Evolutionary conservation across 2,113 vertebrate genomes (phyloP), one percentile per base, ranked within the genome.

Genomic region (Cisticola juncidis): DNA sequence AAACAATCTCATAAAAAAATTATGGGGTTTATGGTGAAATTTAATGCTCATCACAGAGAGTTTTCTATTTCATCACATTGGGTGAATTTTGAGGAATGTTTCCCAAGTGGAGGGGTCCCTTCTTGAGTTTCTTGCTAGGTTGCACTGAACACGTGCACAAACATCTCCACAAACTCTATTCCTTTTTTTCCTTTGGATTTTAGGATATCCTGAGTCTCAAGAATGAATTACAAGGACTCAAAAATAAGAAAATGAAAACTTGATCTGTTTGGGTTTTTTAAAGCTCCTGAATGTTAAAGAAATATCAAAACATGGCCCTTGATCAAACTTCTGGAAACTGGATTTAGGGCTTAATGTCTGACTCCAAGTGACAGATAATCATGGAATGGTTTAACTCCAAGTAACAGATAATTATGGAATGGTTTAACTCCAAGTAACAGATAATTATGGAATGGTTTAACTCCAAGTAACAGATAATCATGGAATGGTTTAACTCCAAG

Each of bases 191-290:
- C 17, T 66, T 19, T 88, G 69, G 23, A n/a, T 69, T 95, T 69
- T 29, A 38, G 60, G 29, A 16, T 9, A 9, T 38, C 6, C 9
- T 8, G 28, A 47, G 25, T 61, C 60, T 57, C 0, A 9, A 70
- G 65, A 6, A 21, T 56, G 38, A 53, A 50, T 38, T 25, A 17
- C 38, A 40, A 24, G 24, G 24, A 11, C 29, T 53, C 11, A 50
- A 16, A 66, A 14, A 14, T 4, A n/a, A 36, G 14, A 21, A 77
- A 48, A 24, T 10, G 24, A 8, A 7, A 82, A 69, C 6, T 6
- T 0, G 0, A 2, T 51, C 8, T 31, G 8, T 54, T 84, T 0
- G 14, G 24, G 38, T 36, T 61, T 93, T 73, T 26, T 18, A 9
- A 44, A 66, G n/a, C 11, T 53, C 6, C 13, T 31, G 14, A 17